Conservation (phyloP, 2,888 invertebrate species). For the Drosophila monieri region DNA sequence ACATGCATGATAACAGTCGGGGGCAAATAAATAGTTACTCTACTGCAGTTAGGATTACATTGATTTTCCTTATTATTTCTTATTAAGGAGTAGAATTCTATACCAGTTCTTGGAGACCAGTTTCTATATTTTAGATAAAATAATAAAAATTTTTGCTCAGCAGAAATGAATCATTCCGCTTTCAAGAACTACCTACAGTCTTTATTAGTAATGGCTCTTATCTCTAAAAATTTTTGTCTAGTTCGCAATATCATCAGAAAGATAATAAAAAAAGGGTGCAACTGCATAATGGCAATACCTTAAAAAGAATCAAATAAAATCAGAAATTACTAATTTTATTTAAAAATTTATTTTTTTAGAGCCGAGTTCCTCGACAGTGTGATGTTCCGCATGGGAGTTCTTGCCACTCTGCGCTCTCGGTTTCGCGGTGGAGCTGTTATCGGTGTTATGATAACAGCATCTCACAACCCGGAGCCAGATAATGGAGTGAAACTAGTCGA, state of each 20-base stretch:
- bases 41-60: background rate
- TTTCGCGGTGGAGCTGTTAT: conserved; percentile 92
- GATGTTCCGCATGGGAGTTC: conserved; percentile 96
- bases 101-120: background rate
- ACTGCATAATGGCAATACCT: no score
- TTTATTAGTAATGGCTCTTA: background rate
- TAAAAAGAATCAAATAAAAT: no score
- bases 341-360: conserved; percentile 84
- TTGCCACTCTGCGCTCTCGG: conserved; percentile 95
- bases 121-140: background rate
- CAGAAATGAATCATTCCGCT: background rate
- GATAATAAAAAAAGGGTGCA: background rate
- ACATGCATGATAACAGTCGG: conserved; percentile 10
- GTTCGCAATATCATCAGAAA: background rate
- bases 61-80: no score
- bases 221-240: background rate
- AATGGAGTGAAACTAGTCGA: conserved; percentile 99
- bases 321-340: background rate
- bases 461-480: conserved; percentile 98
- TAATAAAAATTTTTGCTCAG: background rate
- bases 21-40: background rate
- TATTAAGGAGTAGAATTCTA: no score
- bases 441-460: conserved; percentile 99
- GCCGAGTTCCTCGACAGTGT: conserved; percentile 94
- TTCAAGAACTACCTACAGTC: no score